Conservation (phyloP, 2,797 vertebrate genomes). For the Nyctalus aviator region DNA sequence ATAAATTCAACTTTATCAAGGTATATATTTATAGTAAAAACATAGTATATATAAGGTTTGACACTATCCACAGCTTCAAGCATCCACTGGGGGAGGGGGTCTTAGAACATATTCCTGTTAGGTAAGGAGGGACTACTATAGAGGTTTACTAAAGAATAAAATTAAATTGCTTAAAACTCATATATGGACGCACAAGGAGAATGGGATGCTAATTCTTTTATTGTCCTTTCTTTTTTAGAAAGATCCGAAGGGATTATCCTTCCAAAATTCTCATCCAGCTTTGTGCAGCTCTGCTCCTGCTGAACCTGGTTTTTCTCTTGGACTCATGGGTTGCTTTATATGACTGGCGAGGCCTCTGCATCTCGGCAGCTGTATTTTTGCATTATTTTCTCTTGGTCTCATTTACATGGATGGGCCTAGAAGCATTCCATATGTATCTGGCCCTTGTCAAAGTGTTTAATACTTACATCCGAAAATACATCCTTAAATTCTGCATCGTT, state of each 20-base stretch:
- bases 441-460: slow-evolving; percentile 97
- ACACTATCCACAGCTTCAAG: not conserved
- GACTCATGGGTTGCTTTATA: slow-evolving; percentile 95
- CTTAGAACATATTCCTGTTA: not conserved
- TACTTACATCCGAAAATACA: slow-evolving; percentile 95
- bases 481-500: slow-evolving; percentile 94
- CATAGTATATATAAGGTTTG: not conserved
- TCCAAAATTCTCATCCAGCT: slow-evolving; percentile 98
- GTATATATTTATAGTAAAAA: not conserved
- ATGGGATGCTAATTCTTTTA: slow-evolving; percentile 51
- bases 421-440: slow-evolving; percentile 98
- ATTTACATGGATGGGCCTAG: slow-evolving; percentile 98
- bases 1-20: not conserved
- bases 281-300: slow-evolving; percentile 92
- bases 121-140: not conserved
- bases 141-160: slow-evolving; percentile 42
- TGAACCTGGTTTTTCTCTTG: slow-evolving; percentile 94
- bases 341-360: slow-evolving; percentile 89
- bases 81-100: not conserved
- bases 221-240: slow-evolving; percentile 88
- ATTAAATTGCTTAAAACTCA: slow-evolving; percentile 49
- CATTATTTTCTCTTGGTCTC: slow-evolving; percentile 98
- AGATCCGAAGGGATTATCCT: slow-evolving; percentile 95
- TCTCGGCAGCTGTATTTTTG: slow-evolving; percentile 94
- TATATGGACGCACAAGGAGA: not conserved